Conservation (phyloP, 2,888 invertebrate species). For the Eupithecia pulchellata region DNA sequence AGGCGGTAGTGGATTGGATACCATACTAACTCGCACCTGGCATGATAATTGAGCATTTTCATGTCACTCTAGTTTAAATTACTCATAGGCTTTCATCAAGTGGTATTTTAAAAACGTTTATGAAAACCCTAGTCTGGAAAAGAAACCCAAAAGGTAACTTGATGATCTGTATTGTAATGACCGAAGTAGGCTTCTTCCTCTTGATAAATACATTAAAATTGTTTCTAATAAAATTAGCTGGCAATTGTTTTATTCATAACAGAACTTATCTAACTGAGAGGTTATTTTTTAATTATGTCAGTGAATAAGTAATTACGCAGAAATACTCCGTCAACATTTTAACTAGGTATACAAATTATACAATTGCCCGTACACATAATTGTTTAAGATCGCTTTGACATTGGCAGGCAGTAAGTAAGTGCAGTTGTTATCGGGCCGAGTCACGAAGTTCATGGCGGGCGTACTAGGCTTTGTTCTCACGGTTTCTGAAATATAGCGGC, state of each 20-base stretch:
- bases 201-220: background rate
- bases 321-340: background rate
- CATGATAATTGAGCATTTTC: conserved; percentile 63
- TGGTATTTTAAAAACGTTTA: background rate
- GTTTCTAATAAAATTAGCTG: background rate
- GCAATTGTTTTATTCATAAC: background rate
- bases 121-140: background rate
- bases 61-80: conserved; percentile 53
- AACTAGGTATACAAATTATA: conserved; percentile 15
- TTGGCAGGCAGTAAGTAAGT: conserved; percentile 32
- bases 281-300: background rate
- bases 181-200: background rate
- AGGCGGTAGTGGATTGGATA: conserved; percentile 73
- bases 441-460: conserved; percentile 65
- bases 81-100: conserved; percentile 21
- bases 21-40: conserved; percentile 56
- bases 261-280: background rate
- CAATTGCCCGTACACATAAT: conserved; percentile 10
- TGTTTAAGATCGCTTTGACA: conserved; percentile 27
- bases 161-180: background rate
- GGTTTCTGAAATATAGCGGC: conserved; percentile 67
- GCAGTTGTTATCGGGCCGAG: conserved; percentile 50
- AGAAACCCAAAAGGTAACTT: background rate
- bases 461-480: conserved; percentile 68
- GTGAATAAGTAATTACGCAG: conserved; percentile 2